Evolutionary conservation across 2,888 invertebrate genomes (phyloP).

Genomic region (Meiosimyza platycephala): DNA sequence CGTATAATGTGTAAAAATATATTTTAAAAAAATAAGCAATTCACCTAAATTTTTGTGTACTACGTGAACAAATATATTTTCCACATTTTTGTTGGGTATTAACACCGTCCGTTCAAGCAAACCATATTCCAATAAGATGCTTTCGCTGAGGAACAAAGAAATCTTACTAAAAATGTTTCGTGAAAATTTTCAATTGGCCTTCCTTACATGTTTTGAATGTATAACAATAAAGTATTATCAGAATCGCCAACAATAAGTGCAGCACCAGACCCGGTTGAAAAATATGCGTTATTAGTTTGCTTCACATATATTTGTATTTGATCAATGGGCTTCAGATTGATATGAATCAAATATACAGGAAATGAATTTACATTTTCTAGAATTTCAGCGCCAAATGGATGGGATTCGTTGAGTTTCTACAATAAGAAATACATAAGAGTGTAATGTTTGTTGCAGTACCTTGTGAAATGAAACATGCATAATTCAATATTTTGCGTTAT

Average conservation of each 20-base stretch:
- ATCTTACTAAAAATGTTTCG: slow-evolving; percentile 12
- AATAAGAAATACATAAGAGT: slow-evolving; percentile 10
- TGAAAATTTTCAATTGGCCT: slow-evolving; percentile 11
- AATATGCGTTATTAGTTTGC: slow-evolving; percentile 67
- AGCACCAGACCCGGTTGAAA: slow-evolving; percentile 65
- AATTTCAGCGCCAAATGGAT: slow-evolving; percentile 78
- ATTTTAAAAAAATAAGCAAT: neutral
- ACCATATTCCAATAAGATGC: slow-evolving; percentile 67
- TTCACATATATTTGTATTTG: slow-evolving; percentile 59
- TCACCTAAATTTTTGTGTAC: slow-evolving; percentile 73
- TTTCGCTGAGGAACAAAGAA: slow-evolving; percentile 52
- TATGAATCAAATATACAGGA: slow-evolving; percentile 73
- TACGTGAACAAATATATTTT: slow-evolving; percentile 70
- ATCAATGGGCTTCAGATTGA: slow-evolving; percentile 55
- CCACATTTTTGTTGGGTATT: slow-evolving; percentile 64
- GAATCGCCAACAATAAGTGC: slow-evolving; percentile 75
- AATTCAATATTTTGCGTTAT: neutral
- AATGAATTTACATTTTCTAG: slow-evolving; percentile 73
- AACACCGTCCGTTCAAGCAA: slow-evolving; percentile 67
- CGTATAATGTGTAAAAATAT: neutral
- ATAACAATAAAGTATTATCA: slow-evolving; percentile 72
- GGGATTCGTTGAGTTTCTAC: slow-evolving; percentile 79
- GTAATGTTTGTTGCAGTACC: neutral
- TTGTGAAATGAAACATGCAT: too few relatives aligned
- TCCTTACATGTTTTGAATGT: slow-evolving; percentile 71